These are phyloP conservation scores for Tenthredo mesomela DNA, from an alignment of 2,888 invertebrate species.

Conservation along the genomic window DNA sequence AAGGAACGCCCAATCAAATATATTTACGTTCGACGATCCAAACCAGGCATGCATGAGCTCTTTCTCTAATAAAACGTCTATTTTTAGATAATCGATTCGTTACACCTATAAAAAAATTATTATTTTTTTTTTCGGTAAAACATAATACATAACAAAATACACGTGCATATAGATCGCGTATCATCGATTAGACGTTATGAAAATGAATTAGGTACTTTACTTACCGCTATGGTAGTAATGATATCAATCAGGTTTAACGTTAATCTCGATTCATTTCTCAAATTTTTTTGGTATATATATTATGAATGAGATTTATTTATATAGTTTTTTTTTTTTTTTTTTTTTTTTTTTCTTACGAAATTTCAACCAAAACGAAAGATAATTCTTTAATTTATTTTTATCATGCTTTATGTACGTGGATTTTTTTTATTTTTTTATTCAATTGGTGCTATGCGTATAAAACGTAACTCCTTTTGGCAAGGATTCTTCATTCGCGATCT, in stretches of 20 bases:
- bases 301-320: background rate
- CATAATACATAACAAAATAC: background rate
- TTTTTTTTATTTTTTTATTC: background rate
- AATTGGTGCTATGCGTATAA: constrained; percentile 5
- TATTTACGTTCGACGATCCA: background rate
- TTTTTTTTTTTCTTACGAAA: background rate
- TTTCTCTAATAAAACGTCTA: constrained; percentile 27
- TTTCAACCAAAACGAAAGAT: background rate
- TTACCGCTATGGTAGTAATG: background rate
- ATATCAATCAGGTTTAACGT: background rate
- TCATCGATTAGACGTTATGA: background rate
- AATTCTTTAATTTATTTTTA: background rate
- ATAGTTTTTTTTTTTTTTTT: background rate
- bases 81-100: constrained; percentile 12
- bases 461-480: constrained; percentile 26
- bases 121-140: background rate
- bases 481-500: background rate
- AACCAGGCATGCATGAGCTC: background rate
- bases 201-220: background rate
- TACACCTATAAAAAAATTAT: too few relatives aligned
- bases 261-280: background rate
- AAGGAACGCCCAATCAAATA: constrained; percentile 2
- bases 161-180: background rate
- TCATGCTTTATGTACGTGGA: background rate
- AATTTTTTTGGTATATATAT: background rate